These are phyloP conservation scores for Bursaphelenchus mucronatus DNA, from an alignment of 1,140 invertebrate species.

Conservation along the genomic window DNA sequence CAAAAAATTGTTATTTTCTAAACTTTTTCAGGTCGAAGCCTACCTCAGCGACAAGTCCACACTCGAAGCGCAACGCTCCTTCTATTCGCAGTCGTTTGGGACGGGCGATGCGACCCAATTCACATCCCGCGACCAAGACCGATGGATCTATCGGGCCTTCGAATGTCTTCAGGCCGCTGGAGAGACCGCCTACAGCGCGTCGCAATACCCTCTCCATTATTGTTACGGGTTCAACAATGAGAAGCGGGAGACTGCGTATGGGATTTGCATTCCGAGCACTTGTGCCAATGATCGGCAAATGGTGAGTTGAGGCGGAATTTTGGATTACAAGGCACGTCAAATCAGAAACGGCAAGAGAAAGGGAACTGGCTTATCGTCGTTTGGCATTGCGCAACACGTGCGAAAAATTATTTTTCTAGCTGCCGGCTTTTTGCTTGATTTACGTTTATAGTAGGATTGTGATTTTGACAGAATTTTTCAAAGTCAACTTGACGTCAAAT, in stretches of 20 bases:
- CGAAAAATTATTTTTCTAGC: too few relatives aligned
- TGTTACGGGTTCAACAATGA: constrained; percentile 53
- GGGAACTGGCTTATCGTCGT: background rate
- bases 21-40: constrained; percentile 31
- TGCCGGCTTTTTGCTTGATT: too few relatives aligned
- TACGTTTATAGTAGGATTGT: too few relatives aligned
- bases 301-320: constrained; percentile 25
- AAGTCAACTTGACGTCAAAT: too few relatives aligned
- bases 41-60: constrained; percentile 38
- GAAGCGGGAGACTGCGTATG: constrained; percentile 44
- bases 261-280: constrained; percentile 55
- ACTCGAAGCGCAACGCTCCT: constrained; percentile 38
- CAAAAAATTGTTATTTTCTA: background rate
- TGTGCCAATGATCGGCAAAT: constrained; percentile 50
- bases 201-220: constrained; percentile 58
- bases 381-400: background rate
- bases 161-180: constrained; percentile 58
- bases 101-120: constrained; percentile 31
- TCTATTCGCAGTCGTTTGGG: constrained; percentile 35
- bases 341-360: background rate
- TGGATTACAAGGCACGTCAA: background rate
- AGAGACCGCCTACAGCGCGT: constrained; percentile 54
- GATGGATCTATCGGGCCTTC: constrained; percentile 58
- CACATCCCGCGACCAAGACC: constrained; percentile 52
- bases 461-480: too few relatives aligned